Conservation (phyloP, 1,140 invertebrate species). For the Zaprionus tsacasi region DNA sequence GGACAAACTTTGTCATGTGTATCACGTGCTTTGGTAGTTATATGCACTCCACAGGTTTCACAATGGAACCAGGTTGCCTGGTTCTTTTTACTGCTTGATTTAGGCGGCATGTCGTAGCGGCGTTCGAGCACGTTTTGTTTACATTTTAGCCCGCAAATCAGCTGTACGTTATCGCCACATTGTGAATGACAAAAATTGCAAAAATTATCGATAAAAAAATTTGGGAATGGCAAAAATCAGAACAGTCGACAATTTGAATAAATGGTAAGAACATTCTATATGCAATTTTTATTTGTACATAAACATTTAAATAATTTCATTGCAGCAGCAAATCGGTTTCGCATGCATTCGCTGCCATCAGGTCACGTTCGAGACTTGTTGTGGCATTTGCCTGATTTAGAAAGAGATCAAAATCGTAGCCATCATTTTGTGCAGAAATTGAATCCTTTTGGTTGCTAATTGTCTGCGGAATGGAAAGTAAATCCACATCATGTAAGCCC, state of each 20-base stretch:
- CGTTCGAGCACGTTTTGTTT: slow-evolving; percentile 45
- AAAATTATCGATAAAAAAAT: background rate
- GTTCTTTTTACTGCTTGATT: slow-evolving; percentile 75
- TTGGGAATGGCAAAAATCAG: slow-evolving; percentile 14
- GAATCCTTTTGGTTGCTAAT: slow-evolving; percentile 74
- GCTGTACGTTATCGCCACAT: background rate
- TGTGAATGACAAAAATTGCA: slow-evolving; percentile 34
- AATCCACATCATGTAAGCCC: slow-evolving; percentile 72
- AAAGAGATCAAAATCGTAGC: slow-evolving; percentile 78
- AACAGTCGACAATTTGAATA: background rate
- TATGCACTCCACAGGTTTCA: slow-evolving; percentile 66
- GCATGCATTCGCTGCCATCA: slow-evolving; percentile 72
- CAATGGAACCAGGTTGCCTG: slow-evolving; percentile 71
- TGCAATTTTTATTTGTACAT: slow-evolving; percentile 36
- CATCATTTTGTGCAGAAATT: slow-evolving; percentile 70
- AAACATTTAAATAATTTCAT: slow-evolving; percentile 30
- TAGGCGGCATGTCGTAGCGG: slow-evolving; percentile 68
- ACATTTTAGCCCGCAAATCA: slow-evolving; percentile 19
- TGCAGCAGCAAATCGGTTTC: slow-evolving; percentile 79
- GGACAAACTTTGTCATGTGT: slow-evolving; percentile 60
- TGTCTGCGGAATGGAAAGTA: slow-evolving; percentile 74
- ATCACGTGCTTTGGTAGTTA: slow-evolving; percentile 67
- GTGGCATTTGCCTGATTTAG: slow-evolving; percentile 67
- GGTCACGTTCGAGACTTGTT: slow-evolving; percentile 67
- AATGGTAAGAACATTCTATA: slow-evolving; percentile 24